Base-by-base conservation (phyloP, 2,797 vertebrate genomes). In the Menidia menidia region DNA sequence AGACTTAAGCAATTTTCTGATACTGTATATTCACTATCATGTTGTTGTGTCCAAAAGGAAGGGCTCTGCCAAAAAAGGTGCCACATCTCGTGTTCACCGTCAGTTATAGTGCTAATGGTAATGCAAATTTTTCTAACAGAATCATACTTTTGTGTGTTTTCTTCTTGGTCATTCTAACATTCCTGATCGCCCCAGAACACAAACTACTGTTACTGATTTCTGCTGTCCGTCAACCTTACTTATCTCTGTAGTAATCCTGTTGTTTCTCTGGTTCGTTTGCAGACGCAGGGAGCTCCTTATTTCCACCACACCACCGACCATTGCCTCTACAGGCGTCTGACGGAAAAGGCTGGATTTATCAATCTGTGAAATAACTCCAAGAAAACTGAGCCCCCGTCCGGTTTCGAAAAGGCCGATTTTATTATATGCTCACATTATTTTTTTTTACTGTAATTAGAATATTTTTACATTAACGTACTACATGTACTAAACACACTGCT, bases 1-100 rank as follows among this genome's bases (percentile, higher is more conserved):
- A 1, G 15, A 33, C 31, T 31, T 3, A 0, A 8, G 3, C n/a
- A n/a, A 0, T 16, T 7, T 18, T 2, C 8, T 48, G n/a, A 48
- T n/a, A 0, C 0, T 53, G 48, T 52, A 31, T 39, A 47, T 31
- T 68, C 33, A 68, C 33, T 52, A 15, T 19, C 56, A 32, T 75
- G 33, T 66, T 32, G 19, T 70, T 78, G 65, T 78, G 63, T 78
- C 56, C 39, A 2, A 81, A 25, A 81, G 72, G 53, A 8, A 0
- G 12, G 9, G 4, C 57, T 64, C 60, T 48, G 19, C 7, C 45
- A 59, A 8, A 8, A n/a, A 43, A 42, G 50, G 32, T 2, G 6
- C 45, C 19, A 30, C 9, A 7, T 42, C 57, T 68, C 59, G 68
- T 68, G 35, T 48, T 72, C 63, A 15, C 11, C 42, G 0, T 14